These are phyloP conservation scores for Uromys caudimaculatus DNA, from an alignment of 2,797 vertebrate species.

Conservation along the genomic window DNA sequence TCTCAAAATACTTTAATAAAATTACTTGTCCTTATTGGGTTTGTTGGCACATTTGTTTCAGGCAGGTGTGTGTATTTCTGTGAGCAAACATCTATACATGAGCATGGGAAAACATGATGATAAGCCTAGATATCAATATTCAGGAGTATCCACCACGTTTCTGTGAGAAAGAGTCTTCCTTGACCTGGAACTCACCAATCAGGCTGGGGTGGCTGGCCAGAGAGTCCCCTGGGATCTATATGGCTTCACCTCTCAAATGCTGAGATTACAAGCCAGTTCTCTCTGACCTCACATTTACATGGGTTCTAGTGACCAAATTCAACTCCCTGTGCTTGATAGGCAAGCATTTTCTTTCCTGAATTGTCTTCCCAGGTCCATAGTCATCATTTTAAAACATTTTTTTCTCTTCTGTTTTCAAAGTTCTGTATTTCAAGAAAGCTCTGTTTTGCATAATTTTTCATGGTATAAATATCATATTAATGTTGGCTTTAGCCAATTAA, in stretches of 20 bases:
- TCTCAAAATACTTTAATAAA: background rate
- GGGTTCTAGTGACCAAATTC: background rate
- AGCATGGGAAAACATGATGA: background rate
- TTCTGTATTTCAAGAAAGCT: background rate
- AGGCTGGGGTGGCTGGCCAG: background rate
- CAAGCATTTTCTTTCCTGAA: background rate
- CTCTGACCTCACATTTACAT: background rate
- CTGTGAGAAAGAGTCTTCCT: background rate
- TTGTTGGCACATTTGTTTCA: background rate
- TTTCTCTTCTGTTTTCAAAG: background rate
- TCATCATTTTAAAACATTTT: background rate
- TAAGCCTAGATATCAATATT: too few species aligned
- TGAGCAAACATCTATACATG: background rate
- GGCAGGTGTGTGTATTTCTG: background rate
- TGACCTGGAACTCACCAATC: background rate
- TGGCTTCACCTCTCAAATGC: background rate
- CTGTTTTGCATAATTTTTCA: background rate
- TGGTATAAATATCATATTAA: background rate
- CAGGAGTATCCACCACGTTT: background rate
- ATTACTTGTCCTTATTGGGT: background rate
- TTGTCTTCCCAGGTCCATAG: too few species aligned
- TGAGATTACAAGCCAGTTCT: background rate
- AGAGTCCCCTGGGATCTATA: background rate
- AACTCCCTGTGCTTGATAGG: background rate
- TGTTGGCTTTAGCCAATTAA: background rate